phyloP scores from a whole-genome alignment of 2,888 invertebrate species.

The Chouioia cunea region DNA sequence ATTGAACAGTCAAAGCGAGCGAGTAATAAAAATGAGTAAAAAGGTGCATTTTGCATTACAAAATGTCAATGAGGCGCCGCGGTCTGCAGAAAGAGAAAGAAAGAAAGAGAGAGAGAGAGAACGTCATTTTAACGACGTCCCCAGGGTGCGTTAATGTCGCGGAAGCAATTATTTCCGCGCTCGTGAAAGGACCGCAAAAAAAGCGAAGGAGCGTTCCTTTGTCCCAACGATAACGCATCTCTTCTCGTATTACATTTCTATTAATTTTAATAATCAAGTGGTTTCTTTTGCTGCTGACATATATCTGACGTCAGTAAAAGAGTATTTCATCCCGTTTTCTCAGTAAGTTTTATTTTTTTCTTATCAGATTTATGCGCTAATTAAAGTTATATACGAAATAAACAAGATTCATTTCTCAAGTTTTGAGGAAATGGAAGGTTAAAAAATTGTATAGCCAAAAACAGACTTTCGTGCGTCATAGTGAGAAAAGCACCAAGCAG shows the following conservation, averaged over 20 bases:
- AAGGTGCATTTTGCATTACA: slow-evolving; percentile 2
- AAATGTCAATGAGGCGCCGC: slow-evolving; percentile 19
- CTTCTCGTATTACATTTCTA: slow-evolving; percentile 18
- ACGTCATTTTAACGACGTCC: slow-evolving; percentile 20
- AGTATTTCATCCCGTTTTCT: too few relatives aligned
- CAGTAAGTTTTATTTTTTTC: too few relatives aligned
- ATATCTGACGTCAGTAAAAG: too few relatives aligned
- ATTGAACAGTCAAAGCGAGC: too few relatives aligned
- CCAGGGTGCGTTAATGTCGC: slow-evolving; percentile 29
- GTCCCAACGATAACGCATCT: slow-evolving; percentile 41
- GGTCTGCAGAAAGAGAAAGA: background rate
- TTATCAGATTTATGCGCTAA: too few relatives aligned
- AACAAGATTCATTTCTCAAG: too few relatives aligned
- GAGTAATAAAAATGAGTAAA: too few relatives aligned
- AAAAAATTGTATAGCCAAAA: slow-evolving; percentile 2
- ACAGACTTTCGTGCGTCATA: slow-evolving; percentile 4
- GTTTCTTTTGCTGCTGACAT: too few relatives aligned
- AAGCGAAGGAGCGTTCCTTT: slow-evolving; percentile 1
- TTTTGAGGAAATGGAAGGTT: slow-evolving; percentile 13
- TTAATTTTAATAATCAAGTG: too few relatives aligned
- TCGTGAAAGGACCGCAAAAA: slow-evolving; percentile 28
- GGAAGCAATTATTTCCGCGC: slow-evolving; percentile 36
- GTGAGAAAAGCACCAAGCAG: slow-evolving; percentile 14
- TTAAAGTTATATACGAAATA: too few relatives aligned
- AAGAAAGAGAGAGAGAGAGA: background rate